Base-by-base conservation (phyloP, 2,888 invertebrate species). In the Catotricha subobsoleta region DNA sequence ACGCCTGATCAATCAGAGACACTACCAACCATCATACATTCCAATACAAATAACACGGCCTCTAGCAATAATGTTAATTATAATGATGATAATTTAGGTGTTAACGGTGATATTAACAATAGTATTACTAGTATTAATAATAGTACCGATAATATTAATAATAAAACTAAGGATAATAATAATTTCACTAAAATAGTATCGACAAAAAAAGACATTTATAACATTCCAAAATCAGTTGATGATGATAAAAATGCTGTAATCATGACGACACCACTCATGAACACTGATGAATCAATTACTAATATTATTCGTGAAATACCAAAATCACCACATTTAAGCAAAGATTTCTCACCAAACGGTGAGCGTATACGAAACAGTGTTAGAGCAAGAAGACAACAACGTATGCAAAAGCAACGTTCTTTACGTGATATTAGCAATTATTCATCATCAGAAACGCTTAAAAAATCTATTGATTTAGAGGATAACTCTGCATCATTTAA, bases 331-430 rank as follows among this genome's bases (percentile, higher is more conserved):
- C 62, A 62, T 44, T 47, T 63, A 37, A 59, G 62, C 15, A 63
- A 62, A 46, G 62, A 63, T 45, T 63, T 63, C 47, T 59, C 61
- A 13, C 62, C 62, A 1, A 60, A 56, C 23, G 62, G 62, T 4
- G 62, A 62, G 21, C 52, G 62, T 8, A 52, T 63, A 44, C 52
- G 62, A 25, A 61, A 61, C 43, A 64, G 64, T 44, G 59, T 61
- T 49, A 52, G 62, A 3, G 60, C 63, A 2, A 50, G 59, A 6
- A 50, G 62, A 1, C 56, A 64, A 1, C 59, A 51, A 23, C 43
- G 51, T 45, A 47, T 48, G 46, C 42, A 47, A 45, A 45, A 45
- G 34, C 48, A 48, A 44, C 44, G 16, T 45, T 45, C 18, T 15
- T 41, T 19, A 27, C 43, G 37, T 41, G 28, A 34, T 27, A 42